A percentile compares a stretch with the other conserved stretches of the same genome.
Evolutionary conservation across 2,113 vertebrate genomes (phyloP).

Genomic region (Rattus norvegicus): DNA sequence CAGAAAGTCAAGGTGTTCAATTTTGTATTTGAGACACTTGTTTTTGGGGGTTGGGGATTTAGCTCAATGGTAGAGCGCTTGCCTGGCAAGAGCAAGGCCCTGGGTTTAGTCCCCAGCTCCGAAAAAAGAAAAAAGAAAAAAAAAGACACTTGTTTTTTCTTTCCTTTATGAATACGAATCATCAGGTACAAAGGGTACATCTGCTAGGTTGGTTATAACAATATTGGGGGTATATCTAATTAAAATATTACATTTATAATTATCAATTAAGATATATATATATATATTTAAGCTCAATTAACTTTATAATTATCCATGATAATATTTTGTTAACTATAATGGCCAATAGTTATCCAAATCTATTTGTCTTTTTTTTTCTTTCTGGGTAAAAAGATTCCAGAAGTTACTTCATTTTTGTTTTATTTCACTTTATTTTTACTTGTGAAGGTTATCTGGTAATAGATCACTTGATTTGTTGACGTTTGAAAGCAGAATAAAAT

Average conservation of each 20-base stretch:
- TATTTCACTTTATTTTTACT: background rate
- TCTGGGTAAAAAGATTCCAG: background rate
- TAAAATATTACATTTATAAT: too few species aligned
- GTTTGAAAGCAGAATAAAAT: background rate
- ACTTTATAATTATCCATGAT: constrained; percentile 27
- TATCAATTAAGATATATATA: too few species aligned
- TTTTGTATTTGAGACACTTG: background rate
- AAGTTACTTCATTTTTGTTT: background rate
- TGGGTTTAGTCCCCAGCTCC: too few species aligned
- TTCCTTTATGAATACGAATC: background rate
- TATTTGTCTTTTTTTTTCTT: background rate
- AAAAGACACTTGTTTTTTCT: background rate
- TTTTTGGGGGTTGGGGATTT: background rate
- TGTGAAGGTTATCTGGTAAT: background rate
- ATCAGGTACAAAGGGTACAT: background rate
- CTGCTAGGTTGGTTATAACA: background rate
- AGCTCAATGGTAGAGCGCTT: too few species aligned
- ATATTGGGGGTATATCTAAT: background rate
- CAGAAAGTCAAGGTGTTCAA: background rate
- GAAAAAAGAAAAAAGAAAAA: too few species aligned
- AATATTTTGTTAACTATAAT: background rate
- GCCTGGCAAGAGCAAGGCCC: too few species aligned
- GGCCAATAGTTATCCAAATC: background rate
- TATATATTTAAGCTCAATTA: background rate
- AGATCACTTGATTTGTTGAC: background rate